Conservation (phyloP, 2,888 invertebrate species). For the Dasysyrphus albostriatus region DNA sequence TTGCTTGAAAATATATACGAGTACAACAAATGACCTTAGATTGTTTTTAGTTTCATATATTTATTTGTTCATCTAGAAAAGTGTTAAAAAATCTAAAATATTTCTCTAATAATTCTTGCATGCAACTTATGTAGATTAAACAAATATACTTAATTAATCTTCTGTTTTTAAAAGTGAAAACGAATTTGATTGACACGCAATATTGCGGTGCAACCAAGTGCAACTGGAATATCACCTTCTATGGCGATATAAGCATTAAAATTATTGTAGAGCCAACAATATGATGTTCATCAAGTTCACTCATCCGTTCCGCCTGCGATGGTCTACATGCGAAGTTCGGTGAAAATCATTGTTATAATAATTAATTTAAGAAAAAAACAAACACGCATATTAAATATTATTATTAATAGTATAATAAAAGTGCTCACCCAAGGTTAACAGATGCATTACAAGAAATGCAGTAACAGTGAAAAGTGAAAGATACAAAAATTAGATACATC, state of each 20-base stretch:
- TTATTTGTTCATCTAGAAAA: background rate
- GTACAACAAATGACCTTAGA: background rate
- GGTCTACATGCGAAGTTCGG: slow-evolving; percentile 41
- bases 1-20: background rate
- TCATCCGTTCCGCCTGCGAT: slow-evolving; percentile 36
- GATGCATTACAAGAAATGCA: slow-evolving; percentile 35
- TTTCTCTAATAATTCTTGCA: background rate
- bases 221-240: slow-evolving; percentile 40
- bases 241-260: slow-evolving; percentile 16
- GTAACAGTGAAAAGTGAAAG: slow-evolving; percentile 63
- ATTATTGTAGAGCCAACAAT: slow-evolving; percentile 33
- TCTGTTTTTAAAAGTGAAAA: slow-evolving; percentile 29
- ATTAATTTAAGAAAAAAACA: slow-evolving; percentile 19
- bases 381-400: slow-evolving; percentile 12
- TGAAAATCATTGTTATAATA: slow-evolving; percentile 8
- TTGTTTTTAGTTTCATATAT: background rate
- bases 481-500: slow-evolving; percentile 22
- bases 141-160: background rate
- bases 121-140: background rate
- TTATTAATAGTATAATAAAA: slow-evolving; percentile 34
- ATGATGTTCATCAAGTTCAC: slow-evolving; percentile 34
- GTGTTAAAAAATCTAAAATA: background rate
- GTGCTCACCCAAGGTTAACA: slow-evolving; percentile 33
- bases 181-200: slow-evolving; percentile 19
- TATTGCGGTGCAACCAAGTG: slow-evolving; percentile 44